Evolutionary conservation across 2,113 vertebrate genomes (phyloP).

Genomic region (Scalopus aquaticus): DNA sequence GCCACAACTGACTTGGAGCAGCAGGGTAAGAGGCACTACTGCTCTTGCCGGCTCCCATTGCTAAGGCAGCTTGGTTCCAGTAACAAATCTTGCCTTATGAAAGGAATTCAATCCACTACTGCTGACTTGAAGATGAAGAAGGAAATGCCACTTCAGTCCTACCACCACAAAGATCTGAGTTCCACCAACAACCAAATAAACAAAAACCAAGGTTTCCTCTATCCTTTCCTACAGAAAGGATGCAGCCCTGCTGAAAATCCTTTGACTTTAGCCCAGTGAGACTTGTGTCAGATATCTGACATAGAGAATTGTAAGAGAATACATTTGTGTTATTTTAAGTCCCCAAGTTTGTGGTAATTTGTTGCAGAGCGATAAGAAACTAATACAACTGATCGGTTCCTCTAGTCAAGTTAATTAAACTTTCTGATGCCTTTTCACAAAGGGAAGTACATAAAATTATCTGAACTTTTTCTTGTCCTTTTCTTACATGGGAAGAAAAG

Average conservation of each 20-base stretch:
- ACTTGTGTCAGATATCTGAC: background rate
- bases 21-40: too few relatives aligned
- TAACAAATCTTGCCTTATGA: background rate
- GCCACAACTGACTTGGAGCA: too few relatives aligned
- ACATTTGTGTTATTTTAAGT: background rate
- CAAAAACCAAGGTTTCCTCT: background rate
- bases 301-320: background rate
- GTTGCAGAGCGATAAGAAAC: background rate
- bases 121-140: conserved; percentile 50
- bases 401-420: background rate
- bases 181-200: background rate
- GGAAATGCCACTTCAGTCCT: conserved; percentile 39
- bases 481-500: background rate
- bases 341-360: background rate
- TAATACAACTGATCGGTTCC: background rate
- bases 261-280: background rate
- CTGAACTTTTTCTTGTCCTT: background rate
- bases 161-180: background rate
- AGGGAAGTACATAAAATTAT: background rate
- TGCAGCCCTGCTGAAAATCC: background rate
- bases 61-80: too few relatives aligned
- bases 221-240: background rate
- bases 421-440: background rate
- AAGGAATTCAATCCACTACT: background rate
- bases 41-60: too few relatives aligned